phyloP scores from a whole-genome alignment of 2,888 invertebrate species.

The Mythimna pallens region DNA sequence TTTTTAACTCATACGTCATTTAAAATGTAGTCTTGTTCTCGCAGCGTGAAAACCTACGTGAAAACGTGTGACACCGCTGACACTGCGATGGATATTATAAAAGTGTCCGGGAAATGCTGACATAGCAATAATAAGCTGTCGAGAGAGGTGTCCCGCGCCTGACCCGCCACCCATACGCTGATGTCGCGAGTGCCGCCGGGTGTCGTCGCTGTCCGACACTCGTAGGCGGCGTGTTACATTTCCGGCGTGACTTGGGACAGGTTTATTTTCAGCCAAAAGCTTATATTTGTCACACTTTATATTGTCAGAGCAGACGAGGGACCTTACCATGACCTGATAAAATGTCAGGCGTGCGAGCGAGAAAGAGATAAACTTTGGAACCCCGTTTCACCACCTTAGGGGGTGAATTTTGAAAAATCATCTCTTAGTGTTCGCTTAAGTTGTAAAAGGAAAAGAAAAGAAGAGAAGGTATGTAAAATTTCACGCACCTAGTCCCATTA shows the following conservation, averaged over 20 bases:
- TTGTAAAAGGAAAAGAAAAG: no score
- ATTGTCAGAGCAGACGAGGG: no score
- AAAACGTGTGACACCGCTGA: constrained; percentile 5
- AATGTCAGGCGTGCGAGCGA: no score
- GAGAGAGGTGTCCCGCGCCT: constrained; percentile 1
- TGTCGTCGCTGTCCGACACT: background rate
- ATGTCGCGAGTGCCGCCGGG: constrained; percentile 13
- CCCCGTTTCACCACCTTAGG: no score
- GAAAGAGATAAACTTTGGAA: no score
- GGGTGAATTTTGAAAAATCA: no score
- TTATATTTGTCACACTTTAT: background rate
- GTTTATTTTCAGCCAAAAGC: background rate
- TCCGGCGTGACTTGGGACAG: constrained; percentile 5
- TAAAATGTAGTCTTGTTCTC: background rate
- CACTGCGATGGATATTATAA: constrained; percentile 2
- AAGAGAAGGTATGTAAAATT: no score
- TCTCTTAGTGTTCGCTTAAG: no score
- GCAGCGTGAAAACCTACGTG: no score
- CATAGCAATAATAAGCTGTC: constrained; percentile 50
- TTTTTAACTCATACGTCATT: background rate
- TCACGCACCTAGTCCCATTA: no score
- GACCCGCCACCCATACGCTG: background rate
- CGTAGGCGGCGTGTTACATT: constrained; percentile 10
- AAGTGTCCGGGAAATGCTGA: no score
- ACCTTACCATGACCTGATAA: no score